Evolutionary conservation across 2,888 invertebrate genomes (phyloP), one percentile per base, ranked within the genome.

Genomic region (Chalcosyrphus nemorum): DNA sequence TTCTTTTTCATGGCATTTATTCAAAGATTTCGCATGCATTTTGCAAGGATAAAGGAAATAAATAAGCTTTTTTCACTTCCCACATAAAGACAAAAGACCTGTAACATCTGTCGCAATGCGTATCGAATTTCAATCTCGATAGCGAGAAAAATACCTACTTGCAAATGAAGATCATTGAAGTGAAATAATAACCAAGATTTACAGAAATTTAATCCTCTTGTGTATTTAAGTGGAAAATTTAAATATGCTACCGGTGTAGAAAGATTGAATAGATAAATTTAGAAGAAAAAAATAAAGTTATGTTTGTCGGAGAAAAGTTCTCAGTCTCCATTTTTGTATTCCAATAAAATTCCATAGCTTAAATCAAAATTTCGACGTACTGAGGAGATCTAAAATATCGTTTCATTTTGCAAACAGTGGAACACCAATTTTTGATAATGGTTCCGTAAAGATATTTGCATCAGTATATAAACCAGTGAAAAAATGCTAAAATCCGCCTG

Each of bases 111-210:
- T 68, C 63, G 75, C 54, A 38, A 11, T 57, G 52, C 45, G 70
- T 81, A 81, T 75, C 81, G 41, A 68, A 81, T 81, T 81, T 75
- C 61, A 81, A 81, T 81, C 75, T 81, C 41, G 61, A 50, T 47
- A 38, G 56, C 27, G 56, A 75, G 47, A 54, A 19, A 32, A 68
- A 47, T n/a, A 57, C n/a, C n/a, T n/a, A n/a, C 38, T 13, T 38
- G 38, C 21, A 32, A 35, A 68, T 32, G 19, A 72, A 52, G 70
- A 57, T 63, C 50, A 71, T 57, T 71, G 71, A 78, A 63, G 71
- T 47, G 63, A 78, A 32, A 24, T 63, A 71, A 77, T 71, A 15
- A 35, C 21, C 5, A 63, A 38, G 61, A 63, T 77, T 71, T 63
- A 32, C 27, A 71, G 56, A 78, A 57, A 65, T 59, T 78, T 24